Conservation (phyloP, 2,797 vertebrate genomes). For the Galagoides demidoff region DNA sequence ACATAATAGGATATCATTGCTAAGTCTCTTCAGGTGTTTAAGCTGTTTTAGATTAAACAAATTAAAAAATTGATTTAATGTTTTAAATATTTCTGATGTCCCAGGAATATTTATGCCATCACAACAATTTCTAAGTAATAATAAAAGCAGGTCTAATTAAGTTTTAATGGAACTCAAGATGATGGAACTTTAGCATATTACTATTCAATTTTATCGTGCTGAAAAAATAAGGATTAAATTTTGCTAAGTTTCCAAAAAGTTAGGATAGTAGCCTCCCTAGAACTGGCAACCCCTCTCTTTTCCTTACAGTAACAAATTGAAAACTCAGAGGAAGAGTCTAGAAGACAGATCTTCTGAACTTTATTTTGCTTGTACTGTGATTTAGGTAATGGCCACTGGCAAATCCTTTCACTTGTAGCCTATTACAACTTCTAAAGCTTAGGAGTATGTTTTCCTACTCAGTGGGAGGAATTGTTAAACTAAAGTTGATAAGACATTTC, state of each 20-base stretch:
- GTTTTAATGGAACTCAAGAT: constrained; percentile 37
- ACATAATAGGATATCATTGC: neutral
- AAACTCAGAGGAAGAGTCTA: neutral
- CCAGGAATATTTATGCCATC: constrained; percentile 21
- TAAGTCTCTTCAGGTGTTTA: constrained; percentile 45
- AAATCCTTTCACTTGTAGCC: constrained; percentile 27
- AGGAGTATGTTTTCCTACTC: neutral
- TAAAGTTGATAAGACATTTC: neutral
- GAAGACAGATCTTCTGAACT: neutral
- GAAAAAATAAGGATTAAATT: constrained; percentile 30
- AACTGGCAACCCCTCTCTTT: neutral
- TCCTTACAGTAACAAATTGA: neutral
- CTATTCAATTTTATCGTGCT: neutral
- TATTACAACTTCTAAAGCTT: neutral
- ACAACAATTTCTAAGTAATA: constrained; percentile 45
- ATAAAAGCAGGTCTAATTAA: constrained; percentile 20
- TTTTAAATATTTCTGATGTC: constrained; percentile 41
- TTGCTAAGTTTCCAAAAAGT: neutral
- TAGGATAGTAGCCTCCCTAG: neutral
- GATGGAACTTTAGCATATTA: neutral
- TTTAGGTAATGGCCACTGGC: neutral
- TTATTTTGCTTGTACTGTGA: constrained; percentile 23
- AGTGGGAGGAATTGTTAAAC: neutral
- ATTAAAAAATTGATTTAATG: constrained; percentile 30
- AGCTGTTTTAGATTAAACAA: constrained; percentile 47